Conservation (phyloP, 2,888 invertebrate genomes). For the Heteropelma amictum region DNA sequence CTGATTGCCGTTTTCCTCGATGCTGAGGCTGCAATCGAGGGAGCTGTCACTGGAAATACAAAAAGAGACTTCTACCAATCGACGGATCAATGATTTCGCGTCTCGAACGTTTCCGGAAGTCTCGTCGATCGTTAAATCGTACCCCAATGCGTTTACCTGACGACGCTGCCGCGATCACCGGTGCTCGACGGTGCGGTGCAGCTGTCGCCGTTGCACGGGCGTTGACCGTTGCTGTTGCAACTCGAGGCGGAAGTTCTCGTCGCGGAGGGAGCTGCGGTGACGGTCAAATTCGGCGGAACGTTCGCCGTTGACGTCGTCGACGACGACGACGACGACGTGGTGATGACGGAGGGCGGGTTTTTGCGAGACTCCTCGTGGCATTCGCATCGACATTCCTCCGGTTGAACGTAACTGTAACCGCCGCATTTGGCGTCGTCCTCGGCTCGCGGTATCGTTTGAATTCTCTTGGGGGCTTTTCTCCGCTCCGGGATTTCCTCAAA, state of each 20-base stretch:
- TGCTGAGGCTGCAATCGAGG: conserved; percentile 80
- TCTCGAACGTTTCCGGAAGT: conserved; percentile 17
- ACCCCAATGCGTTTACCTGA: conserved; percentile 74
- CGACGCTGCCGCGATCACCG: conserved; percentile 72
- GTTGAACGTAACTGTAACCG: conserved; percentile 89
- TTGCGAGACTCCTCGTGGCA: conserved; percentile 84
- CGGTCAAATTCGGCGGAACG: not conserved
- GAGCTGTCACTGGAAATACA: conserved; percentile 80
- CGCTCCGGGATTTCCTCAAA: conserved; percentile 92
- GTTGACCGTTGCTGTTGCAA: conserved; percentile 69
- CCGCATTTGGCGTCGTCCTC: conserved; percentile 75
- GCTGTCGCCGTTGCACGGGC: conserved; percentile 67
- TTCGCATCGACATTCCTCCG: conserved; percentile 92
- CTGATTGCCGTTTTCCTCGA: conserved; percentile 73
- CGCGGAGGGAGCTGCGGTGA: not conserved
- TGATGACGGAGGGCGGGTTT: conserved; percentile 63
- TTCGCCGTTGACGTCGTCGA: conserved; percentile 18
- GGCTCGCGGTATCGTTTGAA: conserved; percentile 87
- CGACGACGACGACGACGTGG: conserved; percentile 45
- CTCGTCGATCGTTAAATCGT: conserved; percentile 61
- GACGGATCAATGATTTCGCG: conserved; percentile 63
- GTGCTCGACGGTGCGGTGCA: conserved; percentile 65
- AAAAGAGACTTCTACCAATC: conserved; percentile 74
- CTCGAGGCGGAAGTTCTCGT: conserved; percentile 46
- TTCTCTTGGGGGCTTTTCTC: conserved; percentile 88